These are phyloP conservation scores for Mayetiola destructor DNA, from an alignment of 2,888 invertebrate species.

Conservation along the genomic window DNA sequence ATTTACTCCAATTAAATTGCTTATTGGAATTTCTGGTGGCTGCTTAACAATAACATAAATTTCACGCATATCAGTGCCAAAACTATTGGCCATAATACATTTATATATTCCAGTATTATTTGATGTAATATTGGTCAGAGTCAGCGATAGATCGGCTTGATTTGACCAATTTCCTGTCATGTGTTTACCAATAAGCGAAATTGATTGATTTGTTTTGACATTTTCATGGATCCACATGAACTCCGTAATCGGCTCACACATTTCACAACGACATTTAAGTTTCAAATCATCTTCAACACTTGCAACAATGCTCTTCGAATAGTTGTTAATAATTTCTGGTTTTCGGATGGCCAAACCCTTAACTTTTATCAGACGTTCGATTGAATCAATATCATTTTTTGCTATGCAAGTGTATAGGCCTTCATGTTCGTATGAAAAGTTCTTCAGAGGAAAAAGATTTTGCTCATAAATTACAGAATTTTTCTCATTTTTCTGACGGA, in stretches of 20 bases:
- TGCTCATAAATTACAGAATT: background rate
- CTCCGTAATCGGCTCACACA: background rate
- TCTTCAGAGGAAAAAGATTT: background rate
- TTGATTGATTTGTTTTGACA: background rate
- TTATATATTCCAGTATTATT: background rate
- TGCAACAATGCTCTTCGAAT: background rate
- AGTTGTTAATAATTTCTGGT: background rate
- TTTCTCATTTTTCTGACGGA: background rate
- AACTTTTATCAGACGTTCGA: background rate
- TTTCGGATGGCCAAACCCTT: background rate
- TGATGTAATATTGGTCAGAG: background rate
- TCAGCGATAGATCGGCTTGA: background rate
- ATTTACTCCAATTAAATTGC: too few species aligned
- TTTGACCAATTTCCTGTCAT: background rate
- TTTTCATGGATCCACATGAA: background rate
- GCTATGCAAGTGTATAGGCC: background rate
- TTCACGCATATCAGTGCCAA: background rate
- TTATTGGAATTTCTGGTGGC: background rate
- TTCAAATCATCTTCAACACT: background rate
- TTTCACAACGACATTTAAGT: background rate
- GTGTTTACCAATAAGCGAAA: background rate
- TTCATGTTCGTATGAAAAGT: background rate
- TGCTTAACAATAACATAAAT: background rate
- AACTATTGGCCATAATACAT: background rate
- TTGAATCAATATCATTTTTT: background rate